A percentile compares a stretch with the other conserved stretches of the same genome.
Conservation (phyloP, 2,113 vertebrate species). For the Cheilinus undulatus region DNA sequence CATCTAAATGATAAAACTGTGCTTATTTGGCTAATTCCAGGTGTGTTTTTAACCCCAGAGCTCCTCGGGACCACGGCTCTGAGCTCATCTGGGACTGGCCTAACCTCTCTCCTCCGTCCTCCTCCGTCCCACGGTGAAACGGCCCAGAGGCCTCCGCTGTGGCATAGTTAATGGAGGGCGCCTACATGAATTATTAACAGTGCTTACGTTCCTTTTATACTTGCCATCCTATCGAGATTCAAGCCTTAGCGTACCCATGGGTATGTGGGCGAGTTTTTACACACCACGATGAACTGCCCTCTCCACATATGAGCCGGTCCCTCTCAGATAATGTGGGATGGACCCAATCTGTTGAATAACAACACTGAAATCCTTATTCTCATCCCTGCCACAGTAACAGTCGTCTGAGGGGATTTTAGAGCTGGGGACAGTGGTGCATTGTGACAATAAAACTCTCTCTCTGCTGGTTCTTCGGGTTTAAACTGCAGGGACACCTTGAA, state of each 20-base stretch:
- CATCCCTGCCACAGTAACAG: constrained; percentile 20
- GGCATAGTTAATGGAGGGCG: constrained; percentile 77
- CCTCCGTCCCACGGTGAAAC: constrained; percentile 64
- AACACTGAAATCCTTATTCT: constrained; percentile 16
- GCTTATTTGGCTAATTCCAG: constrained; percentile 52
- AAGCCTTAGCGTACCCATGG: constrained; percentile 61
- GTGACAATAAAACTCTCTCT: constrained; percentile 31
- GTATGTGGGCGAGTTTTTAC: constrained; percentile 67
- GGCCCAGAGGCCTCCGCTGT: constrained; percentile 63
- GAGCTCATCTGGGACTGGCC: constrained; percentile 62
- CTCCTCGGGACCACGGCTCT: constrained; percentile 65
- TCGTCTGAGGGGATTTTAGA: constrained; percentile 48
- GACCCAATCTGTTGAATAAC: constrained; percentile 49
- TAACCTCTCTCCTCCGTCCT: constrained; percentile 67
- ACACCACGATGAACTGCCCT: constrained; percentile 63
- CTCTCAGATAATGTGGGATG: constrained; percentile 48
- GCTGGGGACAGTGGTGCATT: constrained; percentile 48
- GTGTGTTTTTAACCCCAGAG: constrained; percentile 48
- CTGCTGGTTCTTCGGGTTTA: constrained; percentile 41
- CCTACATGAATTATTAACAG: constrained; percentile 80
- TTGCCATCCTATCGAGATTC: constrained; percentile 74
- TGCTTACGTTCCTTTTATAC: constrained; percentile 75
- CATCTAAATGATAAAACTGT: too few relatives aligned
- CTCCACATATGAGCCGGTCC: constrained; percentile 47
- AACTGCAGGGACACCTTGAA: constrained; percentile 66